Base-by-base conservation (phyloP, 2,113 vertebrate species). In the Calidris pugnax region DNA sequence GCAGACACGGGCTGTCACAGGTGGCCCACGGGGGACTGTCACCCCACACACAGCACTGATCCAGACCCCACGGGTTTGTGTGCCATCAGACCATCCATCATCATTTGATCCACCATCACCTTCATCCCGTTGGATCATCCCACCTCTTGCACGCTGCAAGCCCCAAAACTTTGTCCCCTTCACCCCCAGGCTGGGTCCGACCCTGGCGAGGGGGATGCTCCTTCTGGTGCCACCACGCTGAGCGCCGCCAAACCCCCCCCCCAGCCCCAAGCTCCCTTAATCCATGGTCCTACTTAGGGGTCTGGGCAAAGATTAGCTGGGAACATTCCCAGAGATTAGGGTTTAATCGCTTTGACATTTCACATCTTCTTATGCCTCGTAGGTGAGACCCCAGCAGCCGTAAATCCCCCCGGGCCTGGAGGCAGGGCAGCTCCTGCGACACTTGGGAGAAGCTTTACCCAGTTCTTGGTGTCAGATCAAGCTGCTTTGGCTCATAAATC, bases 291-390 rank as follows among this genome's bases (percentile, higher is more conserved):
- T 81, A 0, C 76, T 93, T 96, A 86, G 68, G 81, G 79, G 33
- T 93, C 72, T 90, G 88, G 83, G 51, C 82, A 64, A 59, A 81
- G 85, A 88, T 95, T 64, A 92, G 81, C 89, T 95, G 68, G 27
- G 73, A 91, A 63, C 76, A 71, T 63, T 94, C 92, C 90, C 75
- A 77, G 64, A 0, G 51, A 77, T 92, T 81, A 84, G 69, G 9
- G 15, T 43, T 60, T 96, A 92, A 89, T 89, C 20, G 0, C 79
- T 89, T 72, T 90, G 90, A 79, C 95, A 84, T 86, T 88, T 90
- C 88, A 67, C 92, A 84, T 96, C 95, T 81, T 50, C 92, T 96
- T 86, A 95, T 59, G 50, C 50, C 56, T 88, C 11, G 0, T 9
- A 77, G 93, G 95, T 90, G 95, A 95, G 90, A 94, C 90, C 55